Evolutionary conservation across 2,888 invertebrate genomes (phyloP).

Genomic region (Microctonus aethiopoides): DNA sequence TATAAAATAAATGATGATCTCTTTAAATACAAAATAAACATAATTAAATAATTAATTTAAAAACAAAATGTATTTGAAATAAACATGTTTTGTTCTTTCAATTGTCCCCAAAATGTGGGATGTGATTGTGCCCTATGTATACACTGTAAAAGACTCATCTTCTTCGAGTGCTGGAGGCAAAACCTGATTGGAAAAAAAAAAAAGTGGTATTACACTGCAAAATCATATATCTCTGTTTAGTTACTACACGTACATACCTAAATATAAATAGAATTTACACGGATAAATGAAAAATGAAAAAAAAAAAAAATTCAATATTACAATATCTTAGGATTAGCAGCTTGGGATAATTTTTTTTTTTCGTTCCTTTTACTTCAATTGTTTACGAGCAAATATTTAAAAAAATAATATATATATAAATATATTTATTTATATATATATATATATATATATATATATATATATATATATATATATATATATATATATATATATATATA

Average conservation of each 20-base stretch:
- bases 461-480: no score
- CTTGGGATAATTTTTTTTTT: slow-evolving; percentile 64
- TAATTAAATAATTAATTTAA: slow-evolving; percentile 1
- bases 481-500: no score
- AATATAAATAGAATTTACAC: slow-evolving; percentile 64
- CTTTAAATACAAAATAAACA: no score
- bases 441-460: slow-evolving; percentile 42
- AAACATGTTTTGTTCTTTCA: slow-evolving; percentile 35
- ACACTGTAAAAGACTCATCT: slow-evolving; percentile 57
- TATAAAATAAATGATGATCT: slow-evolving; percentile 7
- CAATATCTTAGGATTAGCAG: slow-evolving; percentile 66
- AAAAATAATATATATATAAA: slow-evolving; percentile 33
- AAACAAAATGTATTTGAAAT: neutral
- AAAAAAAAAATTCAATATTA: slow-evolving; percentile 54
- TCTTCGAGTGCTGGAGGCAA: slow-evolving; percentile 53
- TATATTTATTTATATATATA: no score
- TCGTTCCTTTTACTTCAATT: slow-evolving; percentile 43
- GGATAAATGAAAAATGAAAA: slow-evolving; percentile 40
- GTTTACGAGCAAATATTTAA: slow-evolving; percentile 34
- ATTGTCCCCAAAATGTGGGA: slow-evolving; percentile 19
- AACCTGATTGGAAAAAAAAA: slow-evolving; percentile 43
- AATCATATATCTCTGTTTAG: slow-evolving; percentile 64
- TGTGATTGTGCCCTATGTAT: slow-evolving; percentile 7
- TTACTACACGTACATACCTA: slow-evolving; percentile 65
- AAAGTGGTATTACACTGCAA: slow-evolving; percentile 50